A percentile compares a stretch with the other conserved stretches of the same genome.
Evolutionary conservation across 2,113 vertebrate genomes (phyloP).

Genomic region (Bubo bubo): DNA sequence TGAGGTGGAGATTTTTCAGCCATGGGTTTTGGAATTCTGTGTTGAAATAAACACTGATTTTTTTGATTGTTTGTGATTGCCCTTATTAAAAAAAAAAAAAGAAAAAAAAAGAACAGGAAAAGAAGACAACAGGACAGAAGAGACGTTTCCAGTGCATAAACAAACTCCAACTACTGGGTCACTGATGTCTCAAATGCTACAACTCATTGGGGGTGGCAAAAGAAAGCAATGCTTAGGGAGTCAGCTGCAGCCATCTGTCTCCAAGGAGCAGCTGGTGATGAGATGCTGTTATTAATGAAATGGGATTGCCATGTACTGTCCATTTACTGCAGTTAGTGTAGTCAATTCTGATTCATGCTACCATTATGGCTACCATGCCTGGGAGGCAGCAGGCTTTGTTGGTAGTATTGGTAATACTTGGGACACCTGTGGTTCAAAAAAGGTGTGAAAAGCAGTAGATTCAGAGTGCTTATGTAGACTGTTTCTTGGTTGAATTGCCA

Average conservation of each 20-base stretch:
- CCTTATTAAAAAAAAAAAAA: not conserved
- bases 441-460: not conserved
- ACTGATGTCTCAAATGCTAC: not conserved
- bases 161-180: not conserved
- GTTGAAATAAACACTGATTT: not conserved
- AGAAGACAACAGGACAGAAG: not conserved
- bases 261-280: slow-evolving; percentile 13
- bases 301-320: not conserved
- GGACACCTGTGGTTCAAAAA: not conserved
- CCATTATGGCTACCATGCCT: not conserved
- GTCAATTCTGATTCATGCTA: not conserved
- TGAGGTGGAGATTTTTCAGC: not conserved
- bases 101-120: not conserved
- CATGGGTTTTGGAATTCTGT: not conserved
- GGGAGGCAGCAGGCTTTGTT: not conserved
- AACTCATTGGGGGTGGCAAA: not conserved
- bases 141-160: not conserved
- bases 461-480: not conserved
- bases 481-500: not conserved
- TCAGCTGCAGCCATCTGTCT: slow-evolving; percentile 20
- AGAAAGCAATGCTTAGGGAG: not conserved
- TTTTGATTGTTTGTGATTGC: not conserved
- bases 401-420: not conserved
- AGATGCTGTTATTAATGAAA: slow-evolving; percentile 35
- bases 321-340: not conserved